Evolutionary conservation across 1,140 invertebrate species (phyloP), one percentile per base, ranked within the genome.

Genomic region (Ladona fulva): DNA sequence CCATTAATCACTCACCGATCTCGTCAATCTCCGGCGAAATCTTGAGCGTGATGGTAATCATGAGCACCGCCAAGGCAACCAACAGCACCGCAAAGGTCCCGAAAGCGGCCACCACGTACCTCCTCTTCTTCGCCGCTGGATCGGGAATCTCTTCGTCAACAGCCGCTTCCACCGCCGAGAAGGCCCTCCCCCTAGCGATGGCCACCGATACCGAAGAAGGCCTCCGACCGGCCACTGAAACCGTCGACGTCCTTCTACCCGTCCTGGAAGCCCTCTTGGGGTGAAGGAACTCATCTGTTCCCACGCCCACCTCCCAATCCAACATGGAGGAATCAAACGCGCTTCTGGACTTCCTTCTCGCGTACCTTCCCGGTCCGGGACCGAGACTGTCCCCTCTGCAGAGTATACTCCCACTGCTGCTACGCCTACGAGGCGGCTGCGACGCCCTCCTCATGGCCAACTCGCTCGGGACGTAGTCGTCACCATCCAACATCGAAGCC

Each of bases 11-110:
- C 83, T 83, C 78, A 84, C 83, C 83, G 79, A 83, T 82, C 77
- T 84, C 82, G 77, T 83, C 83, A 76, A 83, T 83, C 52, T 83
- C 79, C 8, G 82, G 83, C 16, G 83, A 82, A 79, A 84, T 81
- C 25, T 81, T 81, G 16, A 84, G 80, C 12, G 83, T 84, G 14
- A 82, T 78, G 1, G 82, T 82, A 11, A 84, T 82, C 75, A 84
- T 77, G 19, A 83, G 78, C 75, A 84, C 80, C 42, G 82, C 82
- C 77, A 84, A 79, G 29, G 81, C 78, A 7, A 84, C 77, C 14
- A 84, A 79, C 12, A 83, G 77, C 10, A 84, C 78, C 0, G 81
- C 82, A 16, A 78, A 76, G 0, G 59, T 59, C 24, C 42, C 74
- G 22, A 78, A 78, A 10, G 52, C 24, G 19, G 73, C 29, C 24